Evolutionary conservation across 2,797 vertebrate genomes (phyloP), one percentile per base, ranked within the genome.

Genomic region (Gallinago nigripennis): DNA sequence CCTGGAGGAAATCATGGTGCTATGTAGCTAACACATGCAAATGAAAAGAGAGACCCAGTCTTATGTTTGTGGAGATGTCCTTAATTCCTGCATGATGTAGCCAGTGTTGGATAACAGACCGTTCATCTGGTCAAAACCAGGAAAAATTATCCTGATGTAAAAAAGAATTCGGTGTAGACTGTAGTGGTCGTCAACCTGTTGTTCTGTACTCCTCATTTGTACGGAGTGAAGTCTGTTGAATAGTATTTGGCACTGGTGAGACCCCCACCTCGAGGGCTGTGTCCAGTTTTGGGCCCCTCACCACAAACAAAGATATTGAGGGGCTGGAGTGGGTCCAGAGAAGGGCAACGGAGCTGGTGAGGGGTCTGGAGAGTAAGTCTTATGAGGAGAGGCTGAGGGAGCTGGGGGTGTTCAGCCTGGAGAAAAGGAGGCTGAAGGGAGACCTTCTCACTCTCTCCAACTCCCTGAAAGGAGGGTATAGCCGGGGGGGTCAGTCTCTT

Each of bases 1-100:
- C 83, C 71, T 92, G 70, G 78, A 94, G 90, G 93, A 93, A 86
- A 92, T 87, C 39, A 79, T 54, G 95, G 80, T 94, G 53, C 81
- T 94, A 54, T 66, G 61, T 90, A 96, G 91, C 39, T 90, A 93
- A 95, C 61, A 79, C 12, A 5, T 82, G 60, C 64, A 92, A 93
- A 77, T 94, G 77, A 63, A 82, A 68, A 86, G 91, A 88, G 87
- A 88, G 46, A 88, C 71, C 37, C 64, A 5, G 1, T 96, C 80
- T 95, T 15, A 8, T 94, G 65, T 92, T 86, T 82, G 66, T 94
- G 87, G 86, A 92, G 83, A 35, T 91, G 61, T 71, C 91, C 88
- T 76, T 88, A 65, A 68, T 79, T 70, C 56, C 51, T 92, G 88
- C 75, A 79, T 93, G 90, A 61, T 88, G 86, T 78, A 96, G 85